Conservation (phyloP, 2,888 invertebrate genomes). For the Miltochrista miniata region DNA sequence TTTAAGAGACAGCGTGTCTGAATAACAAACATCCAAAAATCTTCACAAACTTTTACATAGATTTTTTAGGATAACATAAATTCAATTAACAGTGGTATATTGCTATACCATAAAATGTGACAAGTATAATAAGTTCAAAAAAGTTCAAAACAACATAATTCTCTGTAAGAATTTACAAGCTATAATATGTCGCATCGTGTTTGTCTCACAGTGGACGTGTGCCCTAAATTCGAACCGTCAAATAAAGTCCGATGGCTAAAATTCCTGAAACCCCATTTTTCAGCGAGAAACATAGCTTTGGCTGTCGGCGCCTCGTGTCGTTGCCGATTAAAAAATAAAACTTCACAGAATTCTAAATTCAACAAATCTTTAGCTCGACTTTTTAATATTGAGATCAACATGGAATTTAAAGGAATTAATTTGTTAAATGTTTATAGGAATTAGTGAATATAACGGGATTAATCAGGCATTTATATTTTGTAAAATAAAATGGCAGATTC, state of each 20-base stretch:
- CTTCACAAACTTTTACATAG: no score
- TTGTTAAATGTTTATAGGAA: conserved; percentile 19
- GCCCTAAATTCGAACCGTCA: conserved; percentile 20
- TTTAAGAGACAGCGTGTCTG: no score
- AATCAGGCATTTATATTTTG: conserved; percentile 10
- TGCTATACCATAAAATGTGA: no score
- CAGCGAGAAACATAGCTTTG: conserved; percentile 36
- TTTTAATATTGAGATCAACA: conserved; percentile 31
- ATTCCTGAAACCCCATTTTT: conserved; percentile 62
- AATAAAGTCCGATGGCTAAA: conserved; percentile 29
- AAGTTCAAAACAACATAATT: no score
- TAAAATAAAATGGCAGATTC: background rate
- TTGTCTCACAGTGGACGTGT: conserved; percentile 5
- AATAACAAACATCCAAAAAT: no score
- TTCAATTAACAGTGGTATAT: background rate
- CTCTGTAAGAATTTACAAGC: background rate
- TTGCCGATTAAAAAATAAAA: conserved; percentile 41
- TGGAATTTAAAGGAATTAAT: conserved; percentile 28
- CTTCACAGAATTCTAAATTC: conserved; percentile 34
- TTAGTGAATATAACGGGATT: conserved; percentile 23
- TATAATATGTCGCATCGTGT: conserved; percentile 14
- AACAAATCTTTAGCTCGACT: conserved; percentile 26
- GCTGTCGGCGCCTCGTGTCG: conserved; percentile 31
- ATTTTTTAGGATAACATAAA: background rate
- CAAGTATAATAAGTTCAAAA: no score